phyloP scores from a whole-genome alignment of 1,140 invertebrate genomes.

The Drosophila asahinai region DNA sequence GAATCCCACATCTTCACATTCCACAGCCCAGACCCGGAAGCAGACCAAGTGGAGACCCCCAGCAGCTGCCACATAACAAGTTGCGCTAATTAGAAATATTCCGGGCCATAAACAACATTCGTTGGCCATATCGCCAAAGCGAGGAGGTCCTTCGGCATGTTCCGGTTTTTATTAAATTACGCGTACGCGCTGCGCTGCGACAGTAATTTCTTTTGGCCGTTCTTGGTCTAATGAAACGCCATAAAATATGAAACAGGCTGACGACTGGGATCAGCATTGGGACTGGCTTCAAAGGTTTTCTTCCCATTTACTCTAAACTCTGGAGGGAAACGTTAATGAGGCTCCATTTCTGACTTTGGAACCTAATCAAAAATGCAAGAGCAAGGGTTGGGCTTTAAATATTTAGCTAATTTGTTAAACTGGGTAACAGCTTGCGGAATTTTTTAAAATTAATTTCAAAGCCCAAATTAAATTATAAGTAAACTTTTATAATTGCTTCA shows the following conservation, averaged over 20 bases:
- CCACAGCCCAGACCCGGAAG: conserved; percentile 3
- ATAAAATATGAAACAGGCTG: conserved; percentile 68
- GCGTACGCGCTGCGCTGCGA: conserved; percentile 38
- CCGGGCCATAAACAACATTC: conserved; percentile 77
- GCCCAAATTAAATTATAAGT: background rate
- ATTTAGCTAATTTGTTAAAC: conserved; percentile 7
- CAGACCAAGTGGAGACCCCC: conserved; percentile 8
- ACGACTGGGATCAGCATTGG: background rate
- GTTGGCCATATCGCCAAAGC: conserved; percentile 36
- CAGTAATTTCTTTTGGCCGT: conserved; percentile 55
- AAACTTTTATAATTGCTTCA: background rate
- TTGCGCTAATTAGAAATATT: conserved; percentile 76
- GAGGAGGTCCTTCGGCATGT: conserved; percentile 16
- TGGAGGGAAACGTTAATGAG: conserved; percentile 7
- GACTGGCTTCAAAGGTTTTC: conserved; percentile 19
- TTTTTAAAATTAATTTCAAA: no score
- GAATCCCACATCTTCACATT: background rate
- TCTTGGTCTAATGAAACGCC: conserved; percentile 46
- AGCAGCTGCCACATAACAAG: conserved; percentile 59
- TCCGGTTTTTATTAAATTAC: conserved; percentile 73
- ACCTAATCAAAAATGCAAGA: background rate
- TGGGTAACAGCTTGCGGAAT: no score
- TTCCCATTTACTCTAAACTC: background rate
- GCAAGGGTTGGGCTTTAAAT: background rate
- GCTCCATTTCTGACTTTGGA: background rate